Conservation (phyloP, 2,797 vertebrate genomes). For the Xenentodon cancila region DNA sequence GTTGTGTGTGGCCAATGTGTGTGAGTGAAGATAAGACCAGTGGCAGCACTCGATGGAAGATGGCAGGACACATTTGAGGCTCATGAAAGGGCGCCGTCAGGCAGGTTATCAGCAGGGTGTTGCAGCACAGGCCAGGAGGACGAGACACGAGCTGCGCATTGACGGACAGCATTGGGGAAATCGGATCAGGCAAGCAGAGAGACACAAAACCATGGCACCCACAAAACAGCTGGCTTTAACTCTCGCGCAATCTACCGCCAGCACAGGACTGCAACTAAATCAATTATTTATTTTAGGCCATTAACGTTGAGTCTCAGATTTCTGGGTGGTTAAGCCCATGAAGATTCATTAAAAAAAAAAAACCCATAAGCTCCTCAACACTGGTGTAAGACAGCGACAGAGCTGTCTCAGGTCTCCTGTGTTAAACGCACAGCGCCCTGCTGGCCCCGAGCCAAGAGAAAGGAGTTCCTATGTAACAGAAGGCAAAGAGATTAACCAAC, state of each 20-base stretch:
- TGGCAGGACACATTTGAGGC: conserved; percentile 57
- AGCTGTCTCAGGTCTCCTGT: conserved; percentile 58
- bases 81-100: conserved; percentile 72
- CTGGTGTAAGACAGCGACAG: conserved; percentile 36
- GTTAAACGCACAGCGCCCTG: conserved; percentile 48
- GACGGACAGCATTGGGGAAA: conserved; percentile 35
- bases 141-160: conserved; percentile 24
- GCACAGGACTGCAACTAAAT: conserved; percentile 54
- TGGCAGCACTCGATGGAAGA: conserved; percentile 59
- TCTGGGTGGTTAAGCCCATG: conserved; percentile 62
- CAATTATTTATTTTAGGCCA: conserved; percentile 72
- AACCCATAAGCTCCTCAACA: conserved; percentile 57
- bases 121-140: conserved; percentile 53
- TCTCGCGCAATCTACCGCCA: conserved; percentile 21
- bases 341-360: conserved; percentile 77
- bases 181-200: conserved; percentile 34
- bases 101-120: conserved; percentile 71
- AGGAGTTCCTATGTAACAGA: conserved; percentile 53
- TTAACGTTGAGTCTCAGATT: conserved; percentile 56
- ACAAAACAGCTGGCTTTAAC: conserved; percentile 56
- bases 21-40: conserved; percentile 77
- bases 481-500: conserved; percentile 65
- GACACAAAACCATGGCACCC: conserved; percentile 22
- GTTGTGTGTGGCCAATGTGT: conserved; percentile 74
- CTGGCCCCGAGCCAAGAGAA: conserved; percentile 56